Percentiles rank a stretch among this genome's conserved stretches.
Conservation (phyloP, 1,140 invertebrate genomes). For the Riptortus pedestris region DNA sequence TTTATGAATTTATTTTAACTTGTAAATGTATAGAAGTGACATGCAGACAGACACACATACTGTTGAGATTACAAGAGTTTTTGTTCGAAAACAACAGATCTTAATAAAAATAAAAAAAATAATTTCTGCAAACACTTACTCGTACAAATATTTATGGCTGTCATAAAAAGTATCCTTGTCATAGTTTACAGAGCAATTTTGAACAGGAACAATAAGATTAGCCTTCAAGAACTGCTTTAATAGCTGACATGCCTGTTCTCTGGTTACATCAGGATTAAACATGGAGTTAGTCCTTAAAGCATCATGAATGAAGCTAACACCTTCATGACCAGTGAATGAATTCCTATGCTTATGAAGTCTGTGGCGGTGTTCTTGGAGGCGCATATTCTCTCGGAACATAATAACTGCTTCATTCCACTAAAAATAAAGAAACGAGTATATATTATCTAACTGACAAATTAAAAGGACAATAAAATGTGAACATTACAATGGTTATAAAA, state of each 20-base stretch:
- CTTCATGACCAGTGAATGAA: conserved; percentile 3
- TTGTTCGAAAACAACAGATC: no score
- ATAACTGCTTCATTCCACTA: conserved; percentile 11
- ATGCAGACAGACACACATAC: no score
- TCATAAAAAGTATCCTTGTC: background rate
- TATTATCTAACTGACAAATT: background rate
- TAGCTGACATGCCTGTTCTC: conserved; percentile 3
- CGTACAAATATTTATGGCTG: conserved; percentile 10
- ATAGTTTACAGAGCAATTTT: background rate
- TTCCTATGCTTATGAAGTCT: conserved; percentile 9
- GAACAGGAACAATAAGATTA: background rate
- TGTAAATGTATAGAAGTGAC: no score
- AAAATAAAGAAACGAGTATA: background rate
- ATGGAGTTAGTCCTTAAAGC: background rate
- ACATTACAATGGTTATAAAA: no score
- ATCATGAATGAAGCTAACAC: background rate
- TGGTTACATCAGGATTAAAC: background rate
- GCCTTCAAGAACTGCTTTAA: background rate
- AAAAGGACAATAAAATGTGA: no score
- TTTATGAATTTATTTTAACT: no score
- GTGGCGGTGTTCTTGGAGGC: background rate
- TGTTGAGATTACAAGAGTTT: no score
- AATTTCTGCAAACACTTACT: no score
- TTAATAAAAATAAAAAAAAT: no score
- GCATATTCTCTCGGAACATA: conserved; percentile 2